Percentiles rank a stretch among this genome's conserved stretches.
phyloP scores from a whole-genome alignment of 2,797 vertebrate genomes.

The Scarus forsteni region DNA sequence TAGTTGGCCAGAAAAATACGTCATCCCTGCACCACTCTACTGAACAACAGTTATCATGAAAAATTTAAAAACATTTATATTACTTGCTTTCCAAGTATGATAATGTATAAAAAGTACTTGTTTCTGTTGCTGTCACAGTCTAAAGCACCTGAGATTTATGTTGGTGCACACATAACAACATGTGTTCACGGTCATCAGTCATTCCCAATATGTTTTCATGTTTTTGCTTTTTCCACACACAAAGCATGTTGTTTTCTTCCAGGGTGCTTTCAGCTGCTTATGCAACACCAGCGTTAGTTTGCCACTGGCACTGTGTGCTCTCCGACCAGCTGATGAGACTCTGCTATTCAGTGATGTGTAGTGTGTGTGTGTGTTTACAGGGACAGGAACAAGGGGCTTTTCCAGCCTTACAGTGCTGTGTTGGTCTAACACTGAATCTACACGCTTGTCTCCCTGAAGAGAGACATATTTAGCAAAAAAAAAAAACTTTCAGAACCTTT shows the following conservation, averaged over 20 bases:
- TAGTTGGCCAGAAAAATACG: too few species aligned
- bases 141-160: neutral
- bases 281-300: constrained; percentile 46
- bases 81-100: neutral
- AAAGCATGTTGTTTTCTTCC: constrained; percentile 35
- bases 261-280: constrained; percentile 44
- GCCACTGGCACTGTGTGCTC: constrained; percentile 35
- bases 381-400: constrained; percentile 3
- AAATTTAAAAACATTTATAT: too few species aligned
- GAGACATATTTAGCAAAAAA: neutral
- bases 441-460: neutral
- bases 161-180: neutral
- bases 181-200: neutral
- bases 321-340: constrained; percentile 45
- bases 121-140: neutral
- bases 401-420: neutral
- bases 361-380: neutral
- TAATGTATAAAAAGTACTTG: neutral
- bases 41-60: too few species aligned
- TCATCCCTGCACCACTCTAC: too few species aligned
- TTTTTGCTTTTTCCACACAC: neutral
- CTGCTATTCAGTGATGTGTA: constrained; percentile 25
- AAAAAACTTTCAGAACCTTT: neutral
- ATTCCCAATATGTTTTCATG: constrained; percentile 8
- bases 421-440: constrained; percentile 7